Percentiles rank a stretch among this genome's conserved stretches.
Evolutionary conservation across 2,888 invertebrate species (phyloP).

Genomic region (Sturmia bella): DNA sequence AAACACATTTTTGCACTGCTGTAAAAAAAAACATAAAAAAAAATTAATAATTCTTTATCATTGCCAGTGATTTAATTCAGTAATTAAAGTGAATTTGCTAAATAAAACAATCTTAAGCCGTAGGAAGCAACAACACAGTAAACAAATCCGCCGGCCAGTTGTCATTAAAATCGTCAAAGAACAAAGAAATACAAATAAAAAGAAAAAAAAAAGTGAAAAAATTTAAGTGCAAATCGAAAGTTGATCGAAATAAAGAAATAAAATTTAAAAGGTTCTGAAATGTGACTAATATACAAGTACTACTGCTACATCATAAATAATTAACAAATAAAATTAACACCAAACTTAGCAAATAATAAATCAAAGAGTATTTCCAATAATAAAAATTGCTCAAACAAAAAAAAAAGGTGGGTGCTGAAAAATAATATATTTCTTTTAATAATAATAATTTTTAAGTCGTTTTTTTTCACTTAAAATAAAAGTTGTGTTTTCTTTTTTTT

Average conservation of each 20-base stretch:
- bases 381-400: conserved; percentile 22
- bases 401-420: conserved; percentile 61
- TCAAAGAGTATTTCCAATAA: conserved; percentile 24
- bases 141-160: background rate
- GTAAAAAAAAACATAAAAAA: background rate
- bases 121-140: conserved; percentile 20
- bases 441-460: background rate
- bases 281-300: conserved; percentile 67
- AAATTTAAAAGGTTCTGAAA: conserved; percentile 55
- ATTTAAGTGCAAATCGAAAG: conserved; percentile 37
- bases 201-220: conserved; percentile 35
- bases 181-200: no score
- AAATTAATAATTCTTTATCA: conserved; percentile 23
- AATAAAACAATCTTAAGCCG: conserved; percentile 21
- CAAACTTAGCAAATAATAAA: conserved; percentile 20
- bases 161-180: background rate
- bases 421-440: background rate
- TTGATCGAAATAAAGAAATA: conserved; percentile 41
- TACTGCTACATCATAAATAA: conserved; percentile 17
- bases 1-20: background rate
- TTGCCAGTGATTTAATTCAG: conserved; percentile 37
- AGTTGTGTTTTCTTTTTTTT: conserved; percentile 53
- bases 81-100: conserved; percentile 48
- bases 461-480: conserved; percentile 26
- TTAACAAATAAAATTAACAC: conserved; percentile 46